These are phyloP conservation scores for Rhynchopsitta pachyrhyncha DNA, from an alignment of 2,113 vertebrate species.

Conservation along the genomic window DNA sequence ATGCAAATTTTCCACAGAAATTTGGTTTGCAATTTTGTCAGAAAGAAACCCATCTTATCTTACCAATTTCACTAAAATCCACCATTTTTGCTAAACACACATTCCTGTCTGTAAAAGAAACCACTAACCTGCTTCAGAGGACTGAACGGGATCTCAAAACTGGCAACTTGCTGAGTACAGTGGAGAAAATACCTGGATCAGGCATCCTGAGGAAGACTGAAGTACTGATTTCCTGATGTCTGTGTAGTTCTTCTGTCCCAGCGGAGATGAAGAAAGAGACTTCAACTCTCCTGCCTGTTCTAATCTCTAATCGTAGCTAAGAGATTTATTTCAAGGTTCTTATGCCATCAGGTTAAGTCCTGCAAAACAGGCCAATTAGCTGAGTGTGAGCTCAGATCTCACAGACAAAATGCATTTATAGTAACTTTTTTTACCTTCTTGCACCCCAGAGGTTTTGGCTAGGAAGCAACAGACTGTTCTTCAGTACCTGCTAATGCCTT, in stretches of 20 bases:
- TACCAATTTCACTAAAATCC: neutral
- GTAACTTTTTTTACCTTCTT: neutral
- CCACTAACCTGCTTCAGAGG: constrained; percentile 59
- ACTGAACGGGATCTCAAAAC: neutral
- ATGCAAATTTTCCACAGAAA: neutral
- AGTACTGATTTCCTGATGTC: neutral
- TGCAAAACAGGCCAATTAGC: constrained; percentile 54
- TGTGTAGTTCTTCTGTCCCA: neutral
- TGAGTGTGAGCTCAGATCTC: neutral
- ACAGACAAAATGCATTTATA: neutral
- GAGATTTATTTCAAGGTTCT: constrained; percentile 69
- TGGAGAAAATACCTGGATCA: neutral
- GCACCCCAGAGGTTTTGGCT: neutral
- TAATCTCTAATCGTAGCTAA: constrained; percentile 73
- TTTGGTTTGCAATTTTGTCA: neutral
- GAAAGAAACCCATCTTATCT: neutral
- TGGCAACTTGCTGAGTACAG: neutral
- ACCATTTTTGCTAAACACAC: neutral
- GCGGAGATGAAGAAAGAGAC: neutral
- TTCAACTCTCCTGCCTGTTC: neutral
- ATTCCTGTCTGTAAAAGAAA: neutral
- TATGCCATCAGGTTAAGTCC: constrained; percentile 54
- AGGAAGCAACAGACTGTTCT: neutral
- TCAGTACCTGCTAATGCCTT: neutral
- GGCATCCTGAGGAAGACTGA: neutral